These are phyloP conservation scores for Adineta ricciae DNA, from an alignment of 2,888 invertebrate species.

Conservation along the genomic window DNA sequence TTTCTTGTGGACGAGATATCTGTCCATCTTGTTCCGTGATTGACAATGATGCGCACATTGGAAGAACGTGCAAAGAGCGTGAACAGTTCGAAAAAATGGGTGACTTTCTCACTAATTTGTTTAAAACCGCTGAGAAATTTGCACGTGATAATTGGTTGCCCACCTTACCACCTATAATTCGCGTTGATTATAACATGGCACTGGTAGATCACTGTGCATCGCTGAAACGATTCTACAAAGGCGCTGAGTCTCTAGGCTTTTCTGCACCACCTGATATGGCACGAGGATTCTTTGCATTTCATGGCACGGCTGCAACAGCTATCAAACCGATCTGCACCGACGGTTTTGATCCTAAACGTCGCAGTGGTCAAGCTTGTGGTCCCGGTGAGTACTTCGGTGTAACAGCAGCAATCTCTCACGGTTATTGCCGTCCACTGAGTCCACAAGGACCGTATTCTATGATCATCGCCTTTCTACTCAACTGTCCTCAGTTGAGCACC, in stretches of 20 bases:
- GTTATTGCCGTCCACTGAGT: neutral
- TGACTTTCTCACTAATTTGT: no score
- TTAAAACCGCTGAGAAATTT: neutral
- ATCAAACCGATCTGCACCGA: neutral
- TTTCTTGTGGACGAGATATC: neutral
- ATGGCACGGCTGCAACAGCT: neutral
- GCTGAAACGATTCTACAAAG: no score
- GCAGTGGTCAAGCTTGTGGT: conserved; percentile 14
- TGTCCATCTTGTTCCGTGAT: neutral
- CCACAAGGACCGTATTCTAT: neutral
- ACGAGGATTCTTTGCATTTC: conserved; percentile 17
- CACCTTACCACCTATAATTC: neutral
- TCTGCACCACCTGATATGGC: neutral
- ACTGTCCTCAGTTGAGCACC: neutral
- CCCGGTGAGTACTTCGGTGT: conserved; percentile 15
- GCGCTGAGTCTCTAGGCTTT: no score
- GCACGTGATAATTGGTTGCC: neutral
- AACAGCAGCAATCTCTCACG: neutral
- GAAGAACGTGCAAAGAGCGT: no score
- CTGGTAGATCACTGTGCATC: neutral
- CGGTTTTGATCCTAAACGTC: conserved; percentile 11
- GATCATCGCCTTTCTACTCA: conserved; percentile 21
- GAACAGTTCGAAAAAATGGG: no score
- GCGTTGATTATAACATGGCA: neutral
- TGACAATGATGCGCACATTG: neutral